Base-by-base conservation (phyloP, 1,140 invertebrate species). In the Planococcus citri region DNA sequence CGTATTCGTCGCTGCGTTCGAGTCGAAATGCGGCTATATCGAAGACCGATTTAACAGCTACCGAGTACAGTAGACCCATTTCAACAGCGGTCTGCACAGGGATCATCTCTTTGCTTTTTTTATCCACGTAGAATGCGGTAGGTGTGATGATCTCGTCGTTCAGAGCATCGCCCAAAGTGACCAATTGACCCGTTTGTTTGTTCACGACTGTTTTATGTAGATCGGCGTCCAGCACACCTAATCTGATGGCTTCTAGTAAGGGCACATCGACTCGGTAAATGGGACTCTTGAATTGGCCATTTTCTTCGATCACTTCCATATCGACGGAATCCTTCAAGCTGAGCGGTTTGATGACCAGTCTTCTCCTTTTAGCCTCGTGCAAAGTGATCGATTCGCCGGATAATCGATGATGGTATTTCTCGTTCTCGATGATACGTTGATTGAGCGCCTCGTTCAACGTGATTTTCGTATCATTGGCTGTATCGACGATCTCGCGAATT, bases 11-110 rank as follows among this genome's bases (percentile, higher is more conserved):
- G 61, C 87, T 89, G 72, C 86, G 82, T 0, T 89, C 86, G 78
- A 96, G 91, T 76, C 87, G 89, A 76, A 97, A 92, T 70, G 89
- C 92, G 73, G 93, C 91, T 70, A 95, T 91, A 76, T 96, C 89
- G 77, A 96, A 96, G 71, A 94, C 88, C 4, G 90, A 91, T 78
- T 90, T 90, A 76, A 91, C 88, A 12, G 87, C 84, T 2, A 95
- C 88, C 3, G 93, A 90, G 8, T 91, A 90, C 57, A 97, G 87
- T n/a, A 91, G 82, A 41, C 94, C 94, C 72, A 87, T 83, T 75
- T 91, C 87, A 2, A 94, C 88, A 4, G 93, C 94, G 76, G 94
- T 88, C 9, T 33, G 24, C 20, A 95, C 87, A 27, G 85, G 83
- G 14, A 90, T 82, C 21, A 83, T 77, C 78, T 90, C 85, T n/a